Base-by-base conservation (phyloP, 1,140 invertebrate genomes). In the Daktulosphaira vitifoliae region DNA sequence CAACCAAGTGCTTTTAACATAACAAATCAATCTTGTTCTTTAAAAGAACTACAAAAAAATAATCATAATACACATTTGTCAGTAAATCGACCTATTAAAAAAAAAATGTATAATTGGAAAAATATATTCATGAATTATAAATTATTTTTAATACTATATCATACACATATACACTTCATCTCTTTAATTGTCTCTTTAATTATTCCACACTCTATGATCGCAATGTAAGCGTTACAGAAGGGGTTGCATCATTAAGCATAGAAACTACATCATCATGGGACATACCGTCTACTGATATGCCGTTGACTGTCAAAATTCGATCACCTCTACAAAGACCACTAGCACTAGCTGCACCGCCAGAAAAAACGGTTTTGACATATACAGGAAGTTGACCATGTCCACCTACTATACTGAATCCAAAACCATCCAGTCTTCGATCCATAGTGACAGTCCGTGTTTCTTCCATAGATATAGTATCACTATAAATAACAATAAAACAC, bases 381-480 rank as follows among this genome's bases (percentile, higher is more conserved):
- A 90, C 87, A 13, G 87, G 87, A 74, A 89, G 81, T 70, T 87
- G 81, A 2, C 86, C 87, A 68, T 85, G 82, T 1, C 87, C 87
- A n/a, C 88, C 88, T 0, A 90, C 87, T 38, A 90, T 86, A 37
- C 84, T 87, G 74, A 90, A 89, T 0, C 87, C 87, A 23, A 90
- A 79, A 48, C 79, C 79, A 71, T 82, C 86, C 29, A 82, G 79
- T 26, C 86, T 86, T 65, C 87, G 81, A 42, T 81, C 80, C 69
- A 90, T 81, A 37, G 78, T 77, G 65, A 89, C 82, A 9, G 76
- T 79, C 13, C 71, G 70, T 33, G 62, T 65, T 29, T 37, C 46
- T 29, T 29, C 46, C 26, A 42, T 33, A 15, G 54, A 39, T 46
- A 38, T 25, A 16, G 38, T 66, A 22, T 59, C 65, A 22, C 65